Percentiles rank a stretch among this genome's conserved stretches.
Evolutionary conservation across 1,140 invertebrate genomes (phyloP).

Genomic region (Drosophila bipectinata): DNA sequence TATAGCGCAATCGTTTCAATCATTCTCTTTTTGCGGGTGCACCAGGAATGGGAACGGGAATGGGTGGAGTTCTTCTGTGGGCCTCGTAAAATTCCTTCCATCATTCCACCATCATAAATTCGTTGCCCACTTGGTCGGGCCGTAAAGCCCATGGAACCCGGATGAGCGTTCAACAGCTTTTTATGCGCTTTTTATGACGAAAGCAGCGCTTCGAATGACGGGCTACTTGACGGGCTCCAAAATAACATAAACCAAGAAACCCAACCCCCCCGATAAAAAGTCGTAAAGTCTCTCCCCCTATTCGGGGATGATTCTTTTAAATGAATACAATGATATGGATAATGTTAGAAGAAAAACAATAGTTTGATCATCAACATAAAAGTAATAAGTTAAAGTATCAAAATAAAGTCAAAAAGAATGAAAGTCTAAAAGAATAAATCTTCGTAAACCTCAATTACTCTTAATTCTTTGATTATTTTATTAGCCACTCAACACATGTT

Average conservation of each 20-base stretch:
- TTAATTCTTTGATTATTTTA: conserved; percentile 11
- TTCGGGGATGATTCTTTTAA: conserved; percentile 18
- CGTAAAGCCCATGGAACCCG: conserved; percentile 49
- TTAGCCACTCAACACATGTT: conserved; percentile 3
- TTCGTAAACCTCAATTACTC: no score
- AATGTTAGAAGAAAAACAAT: neutral
- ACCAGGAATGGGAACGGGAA: conserved; percentile 5
- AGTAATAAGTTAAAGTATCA: neutral
- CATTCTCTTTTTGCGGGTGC: conserved; percentile 23
- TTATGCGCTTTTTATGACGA: conserved; percentile 72
- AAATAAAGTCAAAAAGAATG: neutral
- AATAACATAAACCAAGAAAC: neutral
- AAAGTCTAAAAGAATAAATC: no score
- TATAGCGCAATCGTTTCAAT: conserved; percentile 74
- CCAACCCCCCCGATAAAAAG: conserved; percentile 31
- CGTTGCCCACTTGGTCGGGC: conserved; percentile 41
- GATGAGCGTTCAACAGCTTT: conserved; percentile 66
- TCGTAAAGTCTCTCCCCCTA: conserved; percentile 17
- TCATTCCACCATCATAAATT: conserved; percentile 54
- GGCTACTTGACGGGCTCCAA: conserved; percentile 1
- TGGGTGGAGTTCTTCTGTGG: conserved; percentile 1
- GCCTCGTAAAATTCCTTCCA: conserved; percentile 59
- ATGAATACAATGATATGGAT: conserved; percentile 18
- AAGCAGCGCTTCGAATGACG: conserved; percentile 49
- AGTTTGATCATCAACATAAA: neutral